Evolutionary conservation across 64 coral and sea anemone genomes (phyloP).

Genomic region (Dendronephthya gigantea): DNA sequence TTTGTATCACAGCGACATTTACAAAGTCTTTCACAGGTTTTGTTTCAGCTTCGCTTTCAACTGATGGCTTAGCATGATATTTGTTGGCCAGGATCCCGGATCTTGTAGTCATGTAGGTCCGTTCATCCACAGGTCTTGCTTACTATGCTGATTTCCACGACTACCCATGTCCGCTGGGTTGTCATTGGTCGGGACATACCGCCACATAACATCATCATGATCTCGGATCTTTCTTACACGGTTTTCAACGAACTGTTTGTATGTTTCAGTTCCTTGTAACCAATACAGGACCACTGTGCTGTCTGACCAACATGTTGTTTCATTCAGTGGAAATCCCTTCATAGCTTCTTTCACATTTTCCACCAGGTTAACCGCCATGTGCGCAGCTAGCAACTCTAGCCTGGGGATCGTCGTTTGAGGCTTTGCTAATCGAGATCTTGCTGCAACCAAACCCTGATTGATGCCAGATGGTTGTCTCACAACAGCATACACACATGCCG

Average conservation of each 20-base stretch:
- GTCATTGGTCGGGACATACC: too few relatives aligned
- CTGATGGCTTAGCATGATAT: not conserved
- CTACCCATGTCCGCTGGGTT: not conserved
- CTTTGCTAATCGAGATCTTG: too few relatives aligned
- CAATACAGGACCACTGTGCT: slow-evolving; percentile 1
- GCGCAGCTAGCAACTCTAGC: not conserved
- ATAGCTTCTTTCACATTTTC: slow-evolving; percentile 3
- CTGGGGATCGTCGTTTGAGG: not conserved
- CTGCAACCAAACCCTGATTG: too few relatives aligned
- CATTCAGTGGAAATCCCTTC: not conserved
- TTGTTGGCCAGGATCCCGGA: not conserved
- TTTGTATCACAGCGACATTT: not conserved
- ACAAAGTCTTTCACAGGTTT: not conserved
- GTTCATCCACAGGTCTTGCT: not conserved
- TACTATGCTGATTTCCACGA: not conserved
- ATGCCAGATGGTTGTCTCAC: too few relatives aligned
- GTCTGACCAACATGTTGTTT: not conserved
- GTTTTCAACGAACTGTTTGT: not conserved
- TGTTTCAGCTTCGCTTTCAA: not conserved
- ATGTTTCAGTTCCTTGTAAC: slow-evolving; percentile 7
- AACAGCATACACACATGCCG: too few relatives aligned
- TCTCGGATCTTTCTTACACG: not conserved
- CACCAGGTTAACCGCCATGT: not conserved
- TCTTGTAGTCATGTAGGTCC: not conserved
- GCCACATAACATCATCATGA: not conserved